These are phyloP conservation scores for Drosophila funebris DNA, from an alignment of 1,140 invertebrate species.

Conservation along the genomic window DNA sequence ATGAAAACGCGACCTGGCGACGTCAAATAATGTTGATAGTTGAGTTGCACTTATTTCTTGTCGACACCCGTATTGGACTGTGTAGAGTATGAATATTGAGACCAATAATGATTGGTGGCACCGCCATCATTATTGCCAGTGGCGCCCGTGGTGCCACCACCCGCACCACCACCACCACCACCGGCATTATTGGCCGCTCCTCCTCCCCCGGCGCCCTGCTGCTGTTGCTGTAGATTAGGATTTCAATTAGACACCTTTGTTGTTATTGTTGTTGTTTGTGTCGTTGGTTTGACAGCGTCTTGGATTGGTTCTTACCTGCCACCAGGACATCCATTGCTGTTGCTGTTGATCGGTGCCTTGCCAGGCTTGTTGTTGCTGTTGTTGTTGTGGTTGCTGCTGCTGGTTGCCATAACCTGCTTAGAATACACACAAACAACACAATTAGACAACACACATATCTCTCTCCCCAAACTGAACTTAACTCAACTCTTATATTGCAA, in stretches of 20 bases:
- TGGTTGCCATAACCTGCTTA: slow-evolving; percentile 76
- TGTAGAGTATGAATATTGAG: slow-evolving; percentile 82
- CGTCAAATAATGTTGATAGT: neutral
- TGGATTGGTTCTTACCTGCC: slow-evolving; percentile 63
- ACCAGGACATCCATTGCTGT: slow-evolving; percentile 83
- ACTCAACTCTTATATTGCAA: slow-evolving; percentile 1
- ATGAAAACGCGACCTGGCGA: slow-evolving; percentile 14
- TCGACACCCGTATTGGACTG: slow-evolving; percentile 71
- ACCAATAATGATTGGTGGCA: slow-evolving; percentile 82
- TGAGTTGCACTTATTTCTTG: slow-evolving; percentile 52
- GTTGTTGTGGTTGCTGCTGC: slow-evolving; percentile 64
- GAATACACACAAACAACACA: slow-evolving; percentile 1
- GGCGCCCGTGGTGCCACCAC: neutral
- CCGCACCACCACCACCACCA: slow-evolving; percentile 37
- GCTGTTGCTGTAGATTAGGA: slow-evolving; percentile 45
- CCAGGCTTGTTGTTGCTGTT: slow-evolving; percentile 66
- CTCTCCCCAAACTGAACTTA: neutral
- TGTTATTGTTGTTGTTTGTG: neutral
- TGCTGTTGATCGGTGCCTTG: slow-evolving; percentile 71
- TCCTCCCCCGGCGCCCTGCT: slow-evolving; percentile 47
- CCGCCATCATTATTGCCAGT: slow-evolving; percentile 69
- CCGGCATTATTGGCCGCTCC: slow-evolving; percentile 51
- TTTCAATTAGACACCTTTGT: neutral
- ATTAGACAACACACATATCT: neutral
- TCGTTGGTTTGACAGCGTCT: neutral